Conservation (phyloP, 2,888 invertebrate species). For the Hypselothyrea guttata region DNA sequence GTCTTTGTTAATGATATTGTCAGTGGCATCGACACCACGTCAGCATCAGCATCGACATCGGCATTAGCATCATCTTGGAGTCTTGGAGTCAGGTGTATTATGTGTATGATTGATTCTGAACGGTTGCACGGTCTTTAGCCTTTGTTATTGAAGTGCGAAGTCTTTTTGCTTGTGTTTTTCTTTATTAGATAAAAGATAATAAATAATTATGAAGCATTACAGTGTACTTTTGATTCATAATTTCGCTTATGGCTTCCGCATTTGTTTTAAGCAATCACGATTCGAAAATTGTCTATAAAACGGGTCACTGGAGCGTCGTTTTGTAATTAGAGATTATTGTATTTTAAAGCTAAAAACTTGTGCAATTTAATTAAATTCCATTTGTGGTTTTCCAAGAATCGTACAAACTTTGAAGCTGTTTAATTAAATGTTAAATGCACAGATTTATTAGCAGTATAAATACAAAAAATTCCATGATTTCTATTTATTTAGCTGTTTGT, state of each 20-base stretch:
- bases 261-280: slow-evolving; percentile 24
- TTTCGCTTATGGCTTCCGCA: slow-evolving; percentile 36
- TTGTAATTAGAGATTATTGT: not conserved
- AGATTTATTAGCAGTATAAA: slow-evolving; percentile 47
- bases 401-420: not conserved
- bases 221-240: slow-evolving; percentile 35
- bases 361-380: slow-evolving; percentile 8
- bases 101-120: slow-evolving; percentile 41
- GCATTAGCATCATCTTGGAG: too few species aligned
- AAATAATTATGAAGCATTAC: slow-evolving; percentile 70
- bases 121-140: slow-evolving; percentile 18
- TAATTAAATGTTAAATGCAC: slow-evolving; percentile 45
- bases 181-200: slow-evolving; percentile 49
- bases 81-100: slow-evolving; percentile 51
- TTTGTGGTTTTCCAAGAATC: not conserved
- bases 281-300: slow-evolving; percentile 20
- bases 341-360: slow-evolving; percentile 4
- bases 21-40: slow-evolving; percentile 46
- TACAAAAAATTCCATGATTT: slow-evolving; percentile 43
- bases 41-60: slow-evolving; percentile 24
- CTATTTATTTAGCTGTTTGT: slow-evolving; percentile 21
- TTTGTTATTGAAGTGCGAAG: slow-evolving; percentile 31
- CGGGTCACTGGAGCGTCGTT: slow-evolving; percentile 51
- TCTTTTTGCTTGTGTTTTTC: too few species aligned
- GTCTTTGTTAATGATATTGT: slow-evolving; percentile 75